Evolutionary conservation across 2,888 invertebrate genomes (phyloP).

Genomic region (Antheraea yamamai): DNA sequence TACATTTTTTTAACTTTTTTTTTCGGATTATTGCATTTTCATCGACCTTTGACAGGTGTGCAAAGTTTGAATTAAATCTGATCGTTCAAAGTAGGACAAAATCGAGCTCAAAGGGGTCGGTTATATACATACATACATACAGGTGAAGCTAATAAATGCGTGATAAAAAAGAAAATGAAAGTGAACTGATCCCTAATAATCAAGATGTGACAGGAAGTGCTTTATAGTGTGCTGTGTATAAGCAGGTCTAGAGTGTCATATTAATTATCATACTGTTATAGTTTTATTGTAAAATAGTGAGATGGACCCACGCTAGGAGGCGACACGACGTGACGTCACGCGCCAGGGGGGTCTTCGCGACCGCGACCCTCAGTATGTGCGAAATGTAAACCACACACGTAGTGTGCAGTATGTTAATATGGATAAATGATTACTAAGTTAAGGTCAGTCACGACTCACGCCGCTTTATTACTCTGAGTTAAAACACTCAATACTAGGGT

Average conservation of each 20-base stretch:
- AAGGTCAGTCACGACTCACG: neutral
- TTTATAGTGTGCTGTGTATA: neutral
- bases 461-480: neutral
- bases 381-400: conserved; percentile 1
- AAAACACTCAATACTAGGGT: no score
- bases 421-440: conserved; percentile 1
- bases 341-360: neutral
- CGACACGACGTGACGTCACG: neutral
- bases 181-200: neutral
- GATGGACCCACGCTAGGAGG: neutral
- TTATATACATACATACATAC: no score
- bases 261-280: neutral
- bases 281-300: neutral
- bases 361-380: conserved; percentile 8
- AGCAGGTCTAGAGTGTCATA: neutral
- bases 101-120: no score
- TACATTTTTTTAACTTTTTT: no score
- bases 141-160: no score
- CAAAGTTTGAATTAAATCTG: no score
- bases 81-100: no score
- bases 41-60: no score
- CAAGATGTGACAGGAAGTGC: neutral
- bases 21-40: no score
- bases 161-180: neutral
- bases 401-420: conserved; percentile 7